phyloP scores from a whole-genome alignment of 37 sponge, comb jelly and placozoan species.

The Spongilla lacustris region DNA sequence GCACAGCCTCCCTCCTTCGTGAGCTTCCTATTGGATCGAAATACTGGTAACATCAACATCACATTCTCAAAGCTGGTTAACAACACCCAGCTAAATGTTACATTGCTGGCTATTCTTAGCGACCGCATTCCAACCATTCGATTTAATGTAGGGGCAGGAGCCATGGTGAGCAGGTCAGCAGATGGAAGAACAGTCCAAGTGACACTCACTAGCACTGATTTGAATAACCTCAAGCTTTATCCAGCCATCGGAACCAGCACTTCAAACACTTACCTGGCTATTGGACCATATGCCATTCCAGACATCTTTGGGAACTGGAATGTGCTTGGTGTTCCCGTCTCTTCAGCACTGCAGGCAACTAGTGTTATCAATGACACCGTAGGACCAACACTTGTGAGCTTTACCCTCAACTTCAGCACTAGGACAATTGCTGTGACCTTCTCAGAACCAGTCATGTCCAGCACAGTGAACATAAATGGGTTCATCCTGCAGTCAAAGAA shows the following conservation, averaged over 20 bases:
- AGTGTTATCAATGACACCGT: slow-evolving; percentile 49
- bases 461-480: slow-evolving; percentile 31
- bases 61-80: slow-evolving; percentile 83
- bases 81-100: slow-evolving; percentile 38
- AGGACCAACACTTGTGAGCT: slow-evolving; percentile 59
- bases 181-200: slow-evolving; percentile 63
- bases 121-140: not conserved
- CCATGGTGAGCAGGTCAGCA: slow-evolving; percentile 34
- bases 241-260: slow-evolving; percentile 51
- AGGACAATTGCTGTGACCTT: slow-evolving; percentile 70
- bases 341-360: slow-evolving; percentile 33
- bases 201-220: slow-evolving; percentile 19
- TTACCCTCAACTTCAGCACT: slow-evolving; percentile 70
- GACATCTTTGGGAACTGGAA: slow-evolving; percentile 77
- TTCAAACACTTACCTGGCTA: slow-evolving; percentile 54
- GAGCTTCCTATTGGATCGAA: slow-evolving; percentile 69
- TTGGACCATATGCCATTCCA: slow-evolving; percentile 58
- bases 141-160: slow-evolving; percentile 3
- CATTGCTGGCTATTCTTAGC: slow-evolving; percentile 43
- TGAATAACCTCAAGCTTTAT: slow-evolving; percentile 75
- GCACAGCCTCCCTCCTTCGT: slow-evolving; percentile 52
- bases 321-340: slow-evolving; percentile 30
- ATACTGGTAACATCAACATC: slow-evolving; percentile 63
- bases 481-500: slow-evolving; percentile 67
- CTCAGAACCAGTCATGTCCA: slow-evolving; percentile 71